Evolutionary conservation across 2,797 vertebrate genomes (phyloP).

Genomic region (Pipistrellus kuhlii): DNA sequence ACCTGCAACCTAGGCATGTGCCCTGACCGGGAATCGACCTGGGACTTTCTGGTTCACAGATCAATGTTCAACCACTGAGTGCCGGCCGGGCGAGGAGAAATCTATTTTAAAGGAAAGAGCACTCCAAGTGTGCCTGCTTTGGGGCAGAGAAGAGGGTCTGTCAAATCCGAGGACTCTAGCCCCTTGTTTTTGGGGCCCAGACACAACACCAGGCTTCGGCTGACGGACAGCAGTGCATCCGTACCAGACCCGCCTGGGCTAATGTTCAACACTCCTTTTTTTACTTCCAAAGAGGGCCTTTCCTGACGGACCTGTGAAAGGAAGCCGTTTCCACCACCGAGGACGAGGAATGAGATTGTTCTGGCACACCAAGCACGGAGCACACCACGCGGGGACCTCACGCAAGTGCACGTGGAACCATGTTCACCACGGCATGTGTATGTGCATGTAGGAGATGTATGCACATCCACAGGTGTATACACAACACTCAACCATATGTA

Average conservation of each 20-base stretch:
- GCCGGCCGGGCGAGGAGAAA: not conserved
- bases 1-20: no score
- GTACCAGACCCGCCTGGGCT: not conserved
- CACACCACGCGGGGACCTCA: not conserved
- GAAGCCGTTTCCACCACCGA: not conserved
- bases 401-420: accelerated
- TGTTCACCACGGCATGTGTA: not conserved
- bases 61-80: no score
- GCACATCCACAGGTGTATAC: not conserved
- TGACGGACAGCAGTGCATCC: no score
- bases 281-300: not conserved
- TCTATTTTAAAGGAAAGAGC: not conserved
- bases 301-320: not conserved
- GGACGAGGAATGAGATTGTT: not conserved
- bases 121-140: not conserved
- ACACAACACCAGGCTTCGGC: not conserved
- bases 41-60: no score
- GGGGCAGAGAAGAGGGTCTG: not conserved
- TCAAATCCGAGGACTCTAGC: not conserved
- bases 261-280: accelerated
- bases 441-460: not conserved
- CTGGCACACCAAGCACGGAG: not conserved
- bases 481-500: accelerated
- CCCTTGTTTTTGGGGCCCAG: not conserved
- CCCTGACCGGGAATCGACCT: no score